Base-by-base conservation (phyloP, 1,140 invertebrate species). In the Panagrolaimus sp. region DNA sequence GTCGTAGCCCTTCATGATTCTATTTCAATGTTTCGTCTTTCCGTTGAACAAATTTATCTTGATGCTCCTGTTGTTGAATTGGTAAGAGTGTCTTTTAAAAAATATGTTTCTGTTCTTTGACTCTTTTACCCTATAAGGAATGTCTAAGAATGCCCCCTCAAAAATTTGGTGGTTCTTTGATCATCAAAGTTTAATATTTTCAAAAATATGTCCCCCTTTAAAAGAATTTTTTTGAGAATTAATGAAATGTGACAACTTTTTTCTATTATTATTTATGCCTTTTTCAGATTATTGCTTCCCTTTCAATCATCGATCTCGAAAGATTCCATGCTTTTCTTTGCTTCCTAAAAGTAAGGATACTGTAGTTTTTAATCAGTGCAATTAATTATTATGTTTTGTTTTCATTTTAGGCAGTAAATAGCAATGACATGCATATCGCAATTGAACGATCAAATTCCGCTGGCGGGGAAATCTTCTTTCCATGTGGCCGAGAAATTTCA, bases 301-400 rank as follows among this genome's bases (percentile, higher is more conserved):
- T 82, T 25, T 80, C 78, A 20, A 61, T 68, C 9, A 67, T 79
- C n/a, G 78, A 82, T 53, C 64, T 79, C 68, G 70, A 79, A 45
- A 69, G 79, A 5, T 79, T 80, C 78, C 82, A 77, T 64, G 78
- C 78, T 9, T 82, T 78, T 64, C 77, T 74, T 31, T 79, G 78
- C 64, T 79, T 71, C 66, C 69, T 79, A 61, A 79, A 79, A 7
- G 31, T 38, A 38, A 2, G 2, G 2, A 38, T 38, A 38, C 31
- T 38, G n/a, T n/a, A n/a, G n/a, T n/a, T n/a, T n/a, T 38, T 38
- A 4, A 38, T 38, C 31, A 38, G 7, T 38, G n/a, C 7, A 38
- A 38, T 38, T 38, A 38, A 38, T 38, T 4, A 38, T 38, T 38
- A 38, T 38, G 31, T 38, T 38, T 4, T 38, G 31, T 38, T 38